Conservation (phyloP, 2,888 invertebrate species). For the Epirrhoe tristata region DNA sequence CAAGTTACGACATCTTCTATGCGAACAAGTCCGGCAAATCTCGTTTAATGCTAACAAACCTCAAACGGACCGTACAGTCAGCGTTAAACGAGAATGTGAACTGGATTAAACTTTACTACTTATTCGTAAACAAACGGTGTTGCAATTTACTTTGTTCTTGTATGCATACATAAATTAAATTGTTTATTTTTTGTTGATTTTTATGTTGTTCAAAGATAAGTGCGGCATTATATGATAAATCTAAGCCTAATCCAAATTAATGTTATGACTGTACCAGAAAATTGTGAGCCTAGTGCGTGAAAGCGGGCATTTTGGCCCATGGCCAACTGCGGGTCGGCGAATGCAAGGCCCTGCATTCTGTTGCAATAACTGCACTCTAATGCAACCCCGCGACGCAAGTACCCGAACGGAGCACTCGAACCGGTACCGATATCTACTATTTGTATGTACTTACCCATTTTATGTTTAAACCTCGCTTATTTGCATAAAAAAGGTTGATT, state of each 20-base stretch:
- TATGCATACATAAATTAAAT: too few species aligned
- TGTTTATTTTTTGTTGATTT: too few species aligned
- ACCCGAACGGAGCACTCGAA: conserved; percentile 22
- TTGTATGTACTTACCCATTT: conserved; percentile 13
- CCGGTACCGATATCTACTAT: conserved; percentile 21
- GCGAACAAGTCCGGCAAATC: conserved; percentile 47
- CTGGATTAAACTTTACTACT: neutral
- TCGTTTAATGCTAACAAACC: conserved; percentile 38
- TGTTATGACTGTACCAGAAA: conserved; percentile 40
- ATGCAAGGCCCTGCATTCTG: conserved; percentile 79
- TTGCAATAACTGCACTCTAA: conserved; percentile 78
- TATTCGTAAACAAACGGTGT: neutral
- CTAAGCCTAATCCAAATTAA: conserved; percentile 43
- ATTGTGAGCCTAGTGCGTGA: conserved; percentile 62
- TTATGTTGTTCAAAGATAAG: too few species aligned
- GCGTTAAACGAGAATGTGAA: neutral
- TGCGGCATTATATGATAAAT: conserved; percentile 1
- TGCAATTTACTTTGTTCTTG: too few species aligned
- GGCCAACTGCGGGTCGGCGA: conserved; percentile 75
- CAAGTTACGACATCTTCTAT: conserved; percentile 48
- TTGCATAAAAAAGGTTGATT: conserved; percentile 10
- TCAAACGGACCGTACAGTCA: conserved; percentile 12
- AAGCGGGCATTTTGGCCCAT: conserved; percentile 81
- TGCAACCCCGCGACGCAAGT: conserved; percentile 55
- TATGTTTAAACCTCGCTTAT: conserved; percentile 8